phyloP scores from a whole-genome alignment of 2,113 vertebrate species.

The Carollia perspicillata region DNA sequence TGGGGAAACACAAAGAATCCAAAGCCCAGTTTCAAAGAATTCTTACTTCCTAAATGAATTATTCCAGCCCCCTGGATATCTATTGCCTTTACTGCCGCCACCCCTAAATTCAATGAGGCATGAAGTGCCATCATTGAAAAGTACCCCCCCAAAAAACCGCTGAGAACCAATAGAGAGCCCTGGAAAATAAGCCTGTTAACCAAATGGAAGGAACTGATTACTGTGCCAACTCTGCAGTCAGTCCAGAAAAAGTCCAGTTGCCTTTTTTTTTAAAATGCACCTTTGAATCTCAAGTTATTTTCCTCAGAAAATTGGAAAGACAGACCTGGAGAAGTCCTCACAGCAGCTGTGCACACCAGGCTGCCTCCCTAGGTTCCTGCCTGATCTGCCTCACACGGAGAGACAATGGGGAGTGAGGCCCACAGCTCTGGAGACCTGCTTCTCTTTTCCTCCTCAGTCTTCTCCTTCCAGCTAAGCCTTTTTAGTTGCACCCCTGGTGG shows the following conservation, averaged over 20 bases:
- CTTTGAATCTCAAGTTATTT: neutral
- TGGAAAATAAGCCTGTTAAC: neutral
- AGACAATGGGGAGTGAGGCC: neutral
- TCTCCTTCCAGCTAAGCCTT: neutral
- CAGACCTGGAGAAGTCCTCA: neutral
- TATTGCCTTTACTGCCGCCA: neutral
- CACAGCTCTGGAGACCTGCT: neutral
- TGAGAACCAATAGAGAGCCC: neutral
- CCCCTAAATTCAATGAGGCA: neutral
- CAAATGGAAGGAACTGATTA: neutral
- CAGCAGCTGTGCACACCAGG: neutral
- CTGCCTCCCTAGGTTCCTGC: too few species aligned
- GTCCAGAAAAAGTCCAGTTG: neutral
- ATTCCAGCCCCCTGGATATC: neutral
- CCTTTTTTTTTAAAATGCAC: neutral
- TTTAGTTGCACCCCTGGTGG: neutral
- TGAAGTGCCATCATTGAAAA: neutral
- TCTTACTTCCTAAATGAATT: neutral
- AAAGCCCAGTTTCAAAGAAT: neutral
- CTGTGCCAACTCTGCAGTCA: neutral
- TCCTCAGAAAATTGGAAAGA: neutral
- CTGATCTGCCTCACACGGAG: neutral
- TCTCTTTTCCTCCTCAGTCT: neutral
- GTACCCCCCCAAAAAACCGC: too few species aligned
- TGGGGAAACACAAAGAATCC: neutral